These are phyloP conservation scores for Myotis planiceps DNA, from an alignment of 2,797 vertebrate species.

Conservation along the genomic window DNA sequence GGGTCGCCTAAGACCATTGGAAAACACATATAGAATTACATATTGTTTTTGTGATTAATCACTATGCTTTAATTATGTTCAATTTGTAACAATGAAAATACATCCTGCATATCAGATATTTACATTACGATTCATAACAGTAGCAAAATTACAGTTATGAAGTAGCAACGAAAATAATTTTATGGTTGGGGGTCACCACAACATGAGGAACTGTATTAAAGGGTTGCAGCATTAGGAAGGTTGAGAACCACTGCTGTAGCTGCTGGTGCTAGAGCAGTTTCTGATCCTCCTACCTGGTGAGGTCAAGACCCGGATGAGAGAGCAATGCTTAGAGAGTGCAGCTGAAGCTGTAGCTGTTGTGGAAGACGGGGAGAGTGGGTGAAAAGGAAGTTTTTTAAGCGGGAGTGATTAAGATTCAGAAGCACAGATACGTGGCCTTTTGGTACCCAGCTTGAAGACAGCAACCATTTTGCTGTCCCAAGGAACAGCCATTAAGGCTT, in stretches of 20 bases:
- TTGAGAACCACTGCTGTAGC: not conserved
- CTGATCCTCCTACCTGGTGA: not conserved
- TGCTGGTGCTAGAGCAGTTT: not conserved
- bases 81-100: too few relatives aligned
- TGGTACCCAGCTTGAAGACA: not conserved
- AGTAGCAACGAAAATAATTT: too few relatives aligned
- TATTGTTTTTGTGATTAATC: too few relatives aligned
- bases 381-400: not conserved
- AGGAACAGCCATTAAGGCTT: not conserved
- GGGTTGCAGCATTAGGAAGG: too few relatives aligned
- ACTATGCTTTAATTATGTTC: too few relatives aligned
- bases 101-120: too few relatives aligned
- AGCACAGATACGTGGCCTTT: not conserved
- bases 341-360: not conserved
- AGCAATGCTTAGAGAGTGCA: not conserved
- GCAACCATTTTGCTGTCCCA: not conserved
- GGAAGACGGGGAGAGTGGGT: not conserved
- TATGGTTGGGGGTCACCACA: too few relatives aligned
- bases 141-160: too few relatives aligned
- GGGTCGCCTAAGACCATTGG: too few relatives aligned
- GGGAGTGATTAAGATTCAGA: not conserved
- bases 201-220: too few relatives aligned
- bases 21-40: too few relatives aligned
- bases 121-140: too few relatives aligned
- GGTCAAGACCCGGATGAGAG: not conserved